These are phyloP conservation scores for Anoncus sp. DNA, from an alignment of 2,888 invertebrate genomes.

Conservation along the genomic window DNA sequence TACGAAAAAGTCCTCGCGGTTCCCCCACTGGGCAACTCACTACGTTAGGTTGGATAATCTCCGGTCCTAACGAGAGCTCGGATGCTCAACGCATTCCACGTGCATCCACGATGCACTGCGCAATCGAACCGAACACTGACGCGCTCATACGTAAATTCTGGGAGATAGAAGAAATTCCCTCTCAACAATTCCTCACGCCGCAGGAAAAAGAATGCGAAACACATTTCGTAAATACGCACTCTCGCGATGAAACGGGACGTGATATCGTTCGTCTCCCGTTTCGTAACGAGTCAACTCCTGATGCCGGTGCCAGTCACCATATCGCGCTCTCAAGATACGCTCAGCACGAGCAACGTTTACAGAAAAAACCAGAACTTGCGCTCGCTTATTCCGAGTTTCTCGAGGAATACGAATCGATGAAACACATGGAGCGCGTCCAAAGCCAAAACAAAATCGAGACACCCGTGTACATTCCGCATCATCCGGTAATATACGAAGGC, in stretches of 20 bases:
- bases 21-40: constrained; percentile 47
- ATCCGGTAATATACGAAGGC: too few relatives aligned
- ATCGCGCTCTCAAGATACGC: too few relatives aligned
- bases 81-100: neutral
- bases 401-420: too few relatives aligned
- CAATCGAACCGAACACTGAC: constrained; percentile 6
- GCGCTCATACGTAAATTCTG: constrained; percentile 65
- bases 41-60: constrained; percentile 56
- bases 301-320: too few relatives aligned
- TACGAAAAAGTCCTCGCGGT: constrained; percentile 7
- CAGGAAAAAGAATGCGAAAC: constrained; percentile 62
- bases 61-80: constrained; percentile 18
- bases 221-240: too few relatives aligned
- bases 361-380: too few relatives aligned
- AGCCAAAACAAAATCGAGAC: too few relatives aligned
- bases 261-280: constrained; percentile 71
- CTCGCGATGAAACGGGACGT: constrained; percentile 56
- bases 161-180: constrained; percentile 68
- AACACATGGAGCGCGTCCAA: too few relatives aligned
- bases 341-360: too few relatives aligned
- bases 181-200: constrained; percentile 56
- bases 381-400: too few relatives aligned
- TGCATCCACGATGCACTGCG: constrained; percentile 15
- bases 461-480: too few relatives aligned
- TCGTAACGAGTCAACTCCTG: too few relatives aligned